Conservation (phyloP, 1,140 invertebrate genomes). For the Drosophila quadrilineata region DNA sequence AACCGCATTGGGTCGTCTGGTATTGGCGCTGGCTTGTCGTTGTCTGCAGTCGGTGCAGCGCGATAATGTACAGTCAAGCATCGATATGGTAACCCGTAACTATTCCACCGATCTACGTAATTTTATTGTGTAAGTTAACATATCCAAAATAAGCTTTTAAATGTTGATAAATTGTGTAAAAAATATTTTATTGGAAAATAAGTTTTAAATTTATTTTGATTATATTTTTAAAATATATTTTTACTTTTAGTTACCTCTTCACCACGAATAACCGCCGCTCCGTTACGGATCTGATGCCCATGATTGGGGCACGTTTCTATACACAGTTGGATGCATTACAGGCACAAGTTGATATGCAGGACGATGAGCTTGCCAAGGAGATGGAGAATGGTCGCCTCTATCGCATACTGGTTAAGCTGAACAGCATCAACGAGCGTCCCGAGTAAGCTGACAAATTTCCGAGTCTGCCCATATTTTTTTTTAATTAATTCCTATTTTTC, state of each 20-base stretch:
- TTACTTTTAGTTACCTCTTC: slow-evolving; percentile 87
- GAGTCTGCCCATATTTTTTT: not conserved
- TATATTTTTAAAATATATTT: not conserved
- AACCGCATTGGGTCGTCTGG: slow-evolving; percentile 93
- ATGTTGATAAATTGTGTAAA: not conserved
- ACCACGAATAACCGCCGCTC: slow-evolving; percentile 87
- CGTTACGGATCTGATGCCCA: slow-evolving; percentile 98
- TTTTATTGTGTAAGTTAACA: slow-evolving; percentile 90
- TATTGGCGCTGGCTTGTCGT: slow-evolving; percentile 95
- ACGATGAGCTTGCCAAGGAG: slow-evolving; percentile 95
- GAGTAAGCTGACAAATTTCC: slow-evolving; percentile 84
- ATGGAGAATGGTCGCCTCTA: slow-evolving; percentile 97
- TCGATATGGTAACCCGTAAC: slow-evolving; percentile 93
- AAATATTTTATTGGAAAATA: not conserved
- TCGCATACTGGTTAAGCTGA: slow-evolving; percentile 94
- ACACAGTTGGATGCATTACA: slow-evolving; percentile 96
- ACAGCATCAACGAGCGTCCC: slow-evolving; percentile 95
- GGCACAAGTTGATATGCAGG: slow-evolving; percentile 91
- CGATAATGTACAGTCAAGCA: slow-evolving; percentile 91
- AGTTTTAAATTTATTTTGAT: not conserved
- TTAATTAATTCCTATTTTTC: not conserved
- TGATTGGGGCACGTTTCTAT: slow-evolving; percentile 99
- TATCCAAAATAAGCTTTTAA: not conserved
- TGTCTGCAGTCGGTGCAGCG: slow-evolving; percentile 92
- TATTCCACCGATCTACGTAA: slow-evolving; percentile 97